Evolutionary conservation across 2,113 vertebrate species (phyloP), one percentile per base, ranked within the genome.

Genomic region (Calypte anna): DNA sequence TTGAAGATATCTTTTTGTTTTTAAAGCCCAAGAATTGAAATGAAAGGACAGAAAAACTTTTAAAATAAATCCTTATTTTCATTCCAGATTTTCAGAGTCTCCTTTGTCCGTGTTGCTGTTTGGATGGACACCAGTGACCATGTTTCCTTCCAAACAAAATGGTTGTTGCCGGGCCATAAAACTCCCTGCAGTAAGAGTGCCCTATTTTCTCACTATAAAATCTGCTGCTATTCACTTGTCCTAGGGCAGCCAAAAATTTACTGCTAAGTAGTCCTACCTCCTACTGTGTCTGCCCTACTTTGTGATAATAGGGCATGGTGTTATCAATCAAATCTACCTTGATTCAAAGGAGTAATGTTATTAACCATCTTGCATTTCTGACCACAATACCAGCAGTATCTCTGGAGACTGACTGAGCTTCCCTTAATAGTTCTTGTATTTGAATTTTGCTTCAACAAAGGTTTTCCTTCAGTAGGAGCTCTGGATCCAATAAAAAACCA

Each of bases 271-370:
- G 68, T 28, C 30, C 48, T 61, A 76, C 14, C 54, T 86, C 80
- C 79, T 78, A 19, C 80, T 58, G 85, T 38, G 73, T 46, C 53
- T 96, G 93, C 24, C 93, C 95, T 94, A 95, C 62, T 95, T 97
- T 84, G 53, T 88, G 64, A 62, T 59, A 83, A 30, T 15, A 67
- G 24, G 19, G 6, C 44, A 43, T 68, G 67, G 23, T 74, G 44
- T 75, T 89, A 89, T 27, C 79, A 59, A 3, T 28, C 46, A 79
- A 76, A 93, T 77, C 48, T 46, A 31, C n/a, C 3, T 0, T 8
- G 33, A 68, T 74, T 75, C 57, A 63, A 85, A 88, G 44, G 31
- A 85, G 12, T 62, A 48, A 81, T 69, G 27, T 54, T 66, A 78
- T 68, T 36, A 93, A 14, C 22, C 12, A 74, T n/a, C 38, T 85